Evolutionary conservation across 2,113 vertebrate genomes (phyloP).

Genomic region (Myrmophylax atrothorax): DNA sequence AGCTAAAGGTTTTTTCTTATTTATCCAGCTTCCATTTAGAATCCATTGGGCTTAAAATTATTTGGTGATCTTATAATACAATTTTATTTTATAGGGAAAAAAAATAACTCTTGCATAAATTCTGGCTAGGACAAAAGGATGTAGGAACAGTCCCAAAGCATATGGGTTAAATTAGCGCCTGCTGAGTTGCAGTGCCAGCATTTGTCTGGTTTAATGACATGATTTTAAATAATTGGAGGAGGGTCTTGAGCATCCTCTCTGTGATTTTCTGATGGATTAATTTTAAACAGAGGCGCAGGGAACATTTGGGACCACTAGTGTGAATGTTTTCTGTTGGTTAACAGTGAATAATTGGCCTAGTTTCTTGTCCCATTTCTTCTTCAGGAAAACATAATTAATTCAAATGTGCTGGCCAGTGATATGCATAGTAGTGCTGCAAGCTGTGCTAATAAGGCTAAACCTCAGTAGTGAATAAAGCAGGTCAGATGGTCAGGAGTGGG

Average conservation of each 20-base stretch:
- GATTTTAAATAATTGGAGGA: slow-evolving; percentile 59
- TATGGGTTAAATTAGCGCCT: slow-evolving; percentile 65
- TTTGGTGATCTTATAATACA: not conserved
- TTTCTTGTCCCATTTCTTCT: slow-evolving; percentile 47
- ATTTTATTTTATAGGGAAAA: slow-evolving; percentile 25
- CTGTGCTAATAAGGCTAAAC: not conserved
- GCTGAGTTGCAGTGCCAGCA: slow-evolving; percentile 57
- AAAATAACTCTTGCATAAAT: slow-evolving; percentile 1
- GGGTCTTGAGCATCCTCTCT: slow-evolving; percentile 39
- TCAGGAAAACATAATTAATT: slow-evolving; percentile 35
- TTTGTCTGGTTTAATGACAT: slow-evolving; percentile 64
- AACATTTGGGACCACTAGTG: slow-evolving; percentile 50
- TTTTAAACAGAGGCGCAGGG: slow-evolving; percentile 40
- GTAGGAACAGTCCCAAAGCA: slow-evolving; percentile 57
- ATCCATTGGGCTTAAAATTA: not conserved
- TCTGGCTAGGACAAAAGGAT: slow-evolving; percentile 48
- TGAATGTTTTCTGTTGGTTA: slow-evolving; percentile 47
- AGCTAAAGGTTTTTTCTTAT: not conserved
- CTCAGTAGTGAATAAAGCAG: not conserved
- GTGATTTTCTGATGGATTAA: slow-evolving; percentile 59
- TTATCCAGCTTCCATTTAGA: slow-evolving; percentile 25
- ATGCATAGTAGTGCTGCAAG: not conserved
- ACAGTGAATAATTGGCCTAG: slow-evolving; percentile 58
- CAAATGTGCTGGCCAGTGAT: not conserved
- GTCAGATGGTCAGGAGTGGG: not conserved